Evolutionary conservation across 2,888 invertebrate genomes (phyloP), one percentile per base, ranked within the genome.

Genomic region (Polydrusus pterygomalis): DNA sequence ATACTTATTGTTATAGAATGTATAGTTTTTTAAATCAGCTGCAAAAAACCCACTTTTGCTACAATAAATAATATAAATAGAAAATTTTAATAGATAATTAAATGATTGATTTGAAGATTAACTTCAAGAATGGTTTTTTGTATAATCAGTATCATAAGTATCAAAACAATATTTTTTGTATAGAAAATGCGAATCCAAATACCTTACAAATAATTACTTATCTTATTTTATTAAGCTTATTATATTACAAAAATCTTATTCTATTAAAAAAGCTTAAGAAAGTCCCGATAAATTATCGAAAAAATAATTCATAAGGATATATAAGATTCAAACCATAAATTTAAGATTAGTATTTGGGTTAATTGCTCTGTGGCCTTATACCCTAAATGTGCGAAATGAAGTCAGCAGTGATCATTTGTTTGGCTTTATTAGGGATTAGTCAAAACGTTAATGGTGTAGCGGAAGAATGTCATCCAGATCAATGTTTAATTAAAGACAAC

Each of bases 401-500:
- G 65, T n/a, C 67, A 2, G n/a, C 65, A 11, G n/a, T 67, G 7
- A 20, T 45, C 47, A 10, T 15, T 65, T 43, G 56, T 17, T 13
- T 65, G 0, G 25, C 58, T 13, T 40, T 73, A 18, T 18, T 49
- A n/a, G 56, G 15, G 0, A n/a, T 74, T 17, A 15, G 38, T 10
- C 30, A 69, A 30, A 40, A 70, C 40, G 30, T 25, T 3, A 18
- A 10, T n/a, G 56, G 64, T 11, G 70, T 15, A 11, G 81, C 81
- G 8, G 65, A 40, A 1, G 18, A 5, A 15, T 83, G 83, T 60
- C 34, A 38, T 8, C 6, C 34, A 5, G 17, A 58, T 10, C 49
- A 73, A 1, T 83, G 83, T 70, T 56, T 45, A 10, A 79, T 81
- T 49, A 79, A 69, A 47, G 58, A 80, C 8, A 77, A 82, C 40